Percentiles rank a stretch among this genome's conserved stretches.
Conservation (phyloP, 2,113 vertebrate species). For the Cettia cetti region DNA sequence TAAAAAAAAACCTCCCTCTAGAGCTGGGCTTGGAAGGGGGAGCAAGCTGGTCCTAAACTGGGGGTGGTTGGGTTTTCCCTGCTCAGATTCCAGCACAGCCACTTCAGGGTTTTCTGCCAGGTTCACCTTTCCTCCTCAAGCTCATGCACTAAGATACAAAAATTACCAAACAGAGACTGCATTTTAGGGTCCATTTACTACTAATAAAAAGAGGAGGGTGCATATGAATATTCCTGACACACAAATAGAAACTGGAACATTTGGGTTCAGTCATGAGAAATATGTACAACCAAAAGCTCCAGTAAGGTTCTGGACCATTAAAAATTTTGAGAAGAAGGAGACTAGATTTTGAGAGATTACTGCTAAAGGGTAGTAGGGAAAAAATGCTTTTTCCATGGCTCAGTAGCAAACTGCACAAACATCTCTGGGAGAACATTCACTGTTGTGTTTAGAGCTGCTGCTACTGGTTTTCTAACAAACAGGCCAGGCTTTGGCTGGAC, state of each 20-base stretch:
- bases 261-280: neutral
- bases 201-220: neutral
- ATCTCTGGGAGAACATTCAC: neutral
- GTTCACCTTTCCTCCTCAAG: neutral
- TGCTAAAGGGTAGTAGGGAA: neutral
- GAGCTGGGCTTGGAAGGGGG: neutral
- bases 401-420: neutral
- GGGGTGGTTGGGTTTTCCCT: neutral
- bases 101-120: neutral
- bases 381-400: neutral
- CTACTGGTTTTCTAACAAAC: neutral
- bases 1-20: neutral
- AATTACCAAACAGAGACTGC: neutral
- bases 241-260: neutral
- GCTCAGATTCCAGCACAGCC: neutral
- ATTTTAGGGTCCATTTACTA: neutral
- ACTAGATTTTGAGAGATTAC: neutral
- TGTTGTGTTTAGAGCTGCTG: neutral
- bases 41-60: neutral
- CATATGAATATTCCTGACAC: neutral
- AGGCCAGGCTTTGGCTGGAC: neutral
- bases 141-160: neutral
- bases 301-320: neutral
- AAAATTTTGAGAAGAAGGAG: neutral
- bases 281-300: neutral